Percentiles rank a stretch among this genome's conserved stretches.
Evolutionary conservation across 2,797 vertebrate genomes (phyloP).

Genomic region (Octomys mimax): DNA sequence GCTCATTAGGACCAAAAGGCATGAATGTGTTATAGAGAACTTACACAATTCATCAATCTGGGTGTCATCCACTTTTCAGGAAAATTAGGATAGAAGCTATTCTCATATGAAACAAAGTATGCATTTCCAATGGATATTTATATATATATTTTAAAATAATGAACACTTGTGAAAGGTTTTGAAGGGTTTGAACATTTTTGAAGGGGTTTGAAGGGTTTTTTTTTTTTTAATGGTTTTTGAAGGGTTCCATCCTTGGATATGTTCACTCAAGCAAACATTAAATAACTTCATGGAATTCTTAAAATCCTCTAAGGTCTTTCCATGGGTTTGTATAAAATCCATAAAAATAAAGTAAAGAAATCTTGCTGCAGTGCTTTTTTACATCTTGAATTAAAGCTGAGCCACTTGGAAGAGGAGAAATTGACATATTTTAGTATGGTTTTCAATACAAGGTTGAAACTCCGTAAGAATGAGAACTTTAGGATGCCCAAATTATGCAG

Average conservation of each 20-base stretch:
- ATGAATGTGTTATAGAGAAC: not conserved
- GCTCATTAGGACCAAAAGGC: not conserved
- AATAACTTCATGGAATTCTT: conserved; percentile 6
- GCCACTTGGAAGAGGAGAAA: not conserved
- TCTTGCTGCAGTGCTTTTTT: not conserved
- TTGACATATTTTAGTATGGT: not conserved
- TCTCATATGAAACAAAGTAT: not conserved
- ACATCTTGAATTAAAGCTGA: conserved; percentile 17
- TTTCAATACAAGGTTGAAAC: not conserved
- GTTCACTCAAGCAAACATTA: not conserved
- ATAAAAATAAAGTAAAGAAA: not conserved
- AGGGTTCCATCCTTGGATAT: not conserved
- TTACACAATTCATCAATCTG: not conserved
- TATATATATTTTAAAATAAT: not conserved
- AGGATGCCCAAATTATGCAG: not conserved
- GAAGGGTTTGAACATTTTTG: not conserved
- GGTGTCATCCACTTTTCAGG: not conserved
- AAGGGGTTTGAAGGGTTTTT: not conserved
- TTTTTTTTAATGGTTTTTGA: not conserved
- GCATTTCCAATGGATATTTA: not conserved
- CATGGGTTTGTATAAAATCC: not conserved
- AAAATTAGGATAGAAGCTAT: not conserved
- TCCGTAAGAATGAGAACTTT: conserved; percentile 15
- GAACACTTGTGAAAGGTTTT: not conserved
- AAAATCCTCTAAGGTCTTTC: not conserved